These are phyloP conservation scores for Varanus salvator DNA, from an alignment of 2,113 vertebrate genomes.

Conservation along the genomic window DNA sequence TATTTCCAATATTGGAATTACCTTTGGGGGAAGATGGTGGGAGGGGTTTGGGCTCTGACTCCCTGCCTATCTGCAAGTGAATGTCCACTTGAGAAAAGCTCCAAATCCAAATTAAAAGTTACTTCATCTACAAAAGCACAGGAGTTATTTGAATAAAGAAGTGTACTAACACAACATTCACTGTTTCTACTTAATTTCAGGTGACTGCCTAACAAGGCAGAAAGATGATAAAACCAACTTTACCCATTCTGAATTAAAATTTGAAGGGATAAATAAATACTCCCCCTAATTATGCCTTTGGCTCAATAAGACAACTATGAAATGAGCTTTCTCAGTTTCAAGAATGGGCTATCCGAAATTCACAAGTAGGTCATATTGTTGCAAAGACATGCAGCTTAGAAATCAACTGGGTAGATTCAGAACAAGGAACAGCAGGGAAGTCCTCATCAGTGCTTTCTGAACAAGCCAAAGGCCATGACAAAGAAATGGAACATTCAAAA, in stretches of 20 bases:
- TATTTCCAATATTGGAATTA: not conserved
- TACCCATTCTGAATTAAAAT: not conserved
- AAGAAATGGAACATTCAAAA: too few relatives aligned
- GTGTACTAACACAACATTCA: not conserved
- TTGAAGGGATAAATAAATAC: not conserved
- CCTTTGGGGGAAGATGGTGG: not conserved
- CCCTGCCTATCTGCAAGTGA: not conserved
- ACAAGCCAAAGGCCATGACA: too few relatives aligned
- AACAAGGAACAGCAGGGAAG: not conserved
- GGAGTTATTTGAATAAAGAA: not conserved
- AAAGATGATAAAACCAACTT: not conserved
- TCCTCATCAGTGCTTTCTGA: too few relatives aligned
- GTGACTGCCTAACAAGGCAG: not conserved
- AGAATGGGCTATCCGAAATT: not conserved
- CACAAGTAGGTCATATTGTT: not conserved
- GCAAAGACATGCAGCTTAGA: conserved; percentile 5
- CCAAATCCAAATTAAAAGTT: not conserved
- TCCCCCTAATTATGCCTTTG: not conserved
- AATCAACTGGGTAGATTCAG: not conserved
- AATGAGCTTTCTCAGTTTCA: not conserved
- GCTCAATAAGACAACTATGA: not conserved
- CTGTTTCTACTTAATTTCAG: not conserved
- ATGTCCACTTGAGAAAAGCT: not conserved
- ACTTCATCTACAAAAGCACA: not conserved
- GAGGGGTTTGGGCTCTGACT: not conserved